Conservation (phyloP, 2,797 vertebrate genomes). For the Anguilla pacifica region DNA sequence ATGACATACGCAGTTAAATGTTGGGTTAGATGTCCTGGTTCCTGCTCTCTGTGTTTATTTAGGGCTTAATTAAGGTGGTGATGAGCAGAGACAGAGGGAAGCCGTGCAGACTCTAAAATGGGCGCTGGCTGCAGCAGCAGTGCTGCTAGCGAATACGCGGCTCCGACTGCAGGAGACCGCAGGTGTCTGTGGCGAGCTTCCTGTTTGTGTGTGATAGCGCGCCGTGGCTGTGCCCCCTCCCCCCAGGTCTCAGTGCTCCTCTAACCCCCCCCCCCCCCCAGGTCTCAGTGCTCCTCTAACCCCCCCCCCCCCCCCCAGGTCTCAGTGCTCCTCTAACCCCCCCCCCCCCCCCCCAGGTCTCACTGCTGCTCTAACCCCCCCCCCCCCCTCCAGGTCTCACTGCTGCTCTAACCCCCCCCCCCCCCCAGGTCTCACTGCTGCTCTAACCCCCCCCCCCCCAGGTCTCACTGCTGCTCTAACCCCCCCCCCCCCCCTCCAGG, state of each 20-base stretch:
- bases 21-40: neutral
- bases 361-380: neutral
- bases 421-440: too few species aligned
- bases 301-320: conserved; percentile 64
- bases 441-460: too few species aligned
- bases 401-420: too few species aligned
- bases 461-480: too few species aligned
- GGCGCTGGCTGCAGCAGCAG: neutral
- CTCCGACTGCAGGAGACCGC: neutral
- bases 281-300: conserved; percentile 59
- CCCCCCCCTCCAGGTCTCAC: conserved; percentile 68
- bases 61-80: neutral
- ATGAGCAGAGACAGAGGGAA: neutral
- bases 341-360: conserved; percentile 68
- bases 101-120: neutral
- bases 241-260: conserved; percentile 13
- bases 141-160: neutral
- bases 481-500: too few species aligned
- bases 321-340: conserved; percentile 41
- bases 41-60: neutral
- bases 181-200: conserved; percentile 12
- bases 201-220: neutral
- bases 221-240: neutral
- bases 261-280: conserved; percentile 51
- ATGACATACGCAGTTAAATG: neutral